Evolutionary conservation across 2,113 vertebrate genomes (phyloP), one percentile per base, ranked within the genome.

Genomic region (Nanorana parkeri): DNA sequence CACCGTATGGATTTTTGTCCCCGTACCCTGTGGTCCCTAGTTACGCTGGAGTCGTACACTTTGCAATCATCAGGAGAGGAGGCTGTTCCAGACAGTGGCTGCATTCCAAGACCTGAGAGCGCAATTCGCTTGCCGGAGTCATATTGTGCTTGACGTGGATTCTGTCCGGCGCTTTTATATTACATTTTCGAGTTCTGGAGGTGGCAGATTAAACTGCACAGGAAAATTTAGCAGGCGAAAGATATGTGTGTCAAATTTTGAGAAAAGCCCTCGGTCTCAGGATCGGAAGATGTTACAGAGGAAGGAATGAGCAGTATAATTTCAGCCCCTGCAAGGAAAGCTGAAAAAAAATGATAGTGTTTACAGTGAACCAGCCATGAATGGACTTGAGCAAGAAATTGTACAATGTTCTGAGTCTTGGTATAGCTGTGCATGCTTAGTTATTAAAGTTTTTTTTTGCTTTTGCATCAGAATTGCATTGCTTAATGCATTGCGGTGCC

Each of bases 111-210:
- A 75, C 26, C 71, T 75, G 28, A 26, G 47, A 81, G 79, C 68
- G 41, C 65, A 74, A 81, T 56, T 69, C 65, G 69, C 72, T 66
- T 56, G 69, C 28, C 36, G 56, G 36, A 66, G 54, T 67, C 80
- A 74, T 55, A 74, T 82, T 82, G 61, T 67, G 61, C 52, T 51
- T 67, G 61, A 75, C 69, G 28, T 21, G 51, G 80, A 63, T 75
- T 82, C 61, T 75, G 71, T 75, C 51, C 26, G 52, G 80, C 47
- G 47, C 58, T 75, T 82, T 82, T 58, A 75, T 75, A 67, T 67
- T 75, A 75, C 52, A 82, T 56, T 66, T 74, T 74, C 78, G 32
- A 41, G 36, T 73, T 81, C 68, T 52, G 68, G 79, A 75, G 67
- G 63, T 82, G 61, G 26, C 24, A 58, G 71, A 82, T 75, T 82